These are phyloP conservation scores for Herpailurus yagouaroundi DNA, from an alignment of 2,113 vertebrate genomes.

Conservation along the genomic window DNA sequence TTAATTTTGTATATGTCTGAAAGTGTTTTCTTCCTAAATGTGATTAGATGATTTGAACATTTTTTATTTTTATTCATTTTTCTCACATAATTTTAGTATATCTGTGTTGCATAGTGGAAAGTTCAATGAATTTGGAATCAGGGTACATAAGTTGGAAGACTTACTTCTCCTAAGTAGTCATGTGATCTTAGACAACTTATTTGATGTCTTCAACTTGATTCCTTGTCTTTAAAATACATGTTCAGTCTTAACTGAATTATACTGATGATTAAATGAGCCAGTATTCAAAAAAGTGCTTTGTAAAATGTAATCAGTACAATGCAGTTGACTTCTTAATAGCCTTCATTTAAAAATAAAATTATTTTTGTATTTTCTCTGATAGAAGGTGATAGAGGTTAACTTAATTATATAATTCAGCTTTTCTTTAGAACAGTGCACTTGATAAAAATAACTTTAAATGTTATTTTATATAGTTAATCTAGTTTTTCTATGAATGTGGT, in stretches of 20 bases:
- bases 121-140: constrained; percentile 44
- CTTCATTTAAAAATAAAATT: constrained; percentile 42
- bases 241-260: background rate
- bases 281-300: background rate
- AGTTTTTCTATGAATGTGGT: constrained; percentile 51
- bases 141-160: constrained; percentile 27
- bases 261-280: background rate
- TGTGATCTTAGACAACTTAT: constrained; percentile 9
- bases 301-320: constrained; percentile 37
- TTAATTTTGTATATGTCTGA: constrained; percentile 19
- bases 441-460: constrained; percentile 40
- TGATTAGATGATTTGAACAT: constrained; percentile 15
- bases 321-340: constrained; percentile 3
- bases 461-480: constrained; percentile 17
- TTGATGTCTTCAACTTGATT: constrained; percentile 44
- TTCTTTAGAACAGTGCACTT: constrained; percentile 51
- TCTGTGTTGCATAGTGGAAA: constrained; percentile 46
- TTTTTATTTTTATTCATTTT: constrained; percentile 53
- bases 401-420: constrained; percentile 21
- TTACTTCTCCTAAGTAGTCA: background rate
- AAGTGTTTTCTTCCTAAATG: constrained; percentile 54
- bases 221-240: constrained; percentile 31
- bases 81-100: constrained; percentile 30
- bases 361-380: constrained; percentile 42
- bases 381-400: constrained; percentile 21